Percentiles rank a stretch among this genome's conserved stretches.
Conservation (phyloP, 2,797 vertebrate species). For the Enoplosus armatus region DNA sequence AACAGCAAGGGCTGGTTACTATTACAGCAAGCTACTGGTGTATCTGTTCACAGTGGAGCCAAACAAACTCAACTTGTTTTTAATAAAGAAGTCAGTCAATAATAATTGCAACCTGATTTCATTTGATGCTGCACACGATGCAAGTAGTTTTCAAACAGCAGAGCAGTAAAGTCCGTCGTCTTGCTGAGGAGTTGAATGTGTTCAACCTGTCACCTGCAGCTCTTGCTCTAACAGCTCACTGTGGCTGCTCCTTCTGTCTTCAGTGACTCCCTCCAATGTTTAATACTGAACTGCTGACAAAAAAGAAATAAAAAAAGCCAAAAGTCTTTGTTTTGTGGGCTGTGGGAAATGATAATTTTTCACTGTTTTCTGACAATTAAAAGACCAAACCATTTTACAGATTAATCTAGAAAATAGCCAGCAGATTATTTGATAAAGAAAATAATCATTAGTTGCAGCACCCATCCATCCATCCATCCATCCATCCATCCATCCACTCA, state of each 20-base stretch:
- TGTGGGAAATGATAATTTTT: not conserved
- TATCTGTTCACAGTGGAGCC: not conserved
- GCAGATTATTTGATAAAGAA: slow-evolving; percentile 33
- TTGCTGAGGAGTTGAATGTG: not conserved
- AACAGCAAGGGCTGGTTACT: not conserved
- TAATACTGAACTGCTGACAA: not conserved
- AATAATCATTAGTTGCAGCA: not conserved
- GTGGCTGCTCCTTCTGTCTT: not conserved
- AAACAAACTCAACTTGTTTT: not conserved
- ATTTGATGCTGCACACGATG: not conserved
- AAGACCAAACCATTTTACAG: not conserved
- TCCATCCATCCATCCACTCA: slow-evolving; percentile 1
- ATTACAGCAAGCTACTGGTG: not conserved
- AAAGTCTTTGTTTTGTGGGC: too few relatives aligned
- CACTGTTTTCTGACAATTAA: not conserved
- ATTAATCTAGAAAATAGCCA: slow-evolving; percentile 4
- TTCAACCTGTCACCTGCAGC: not conserved
- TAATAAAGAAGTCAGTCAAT: not conserved
- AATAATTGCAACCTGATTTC: not conserved
- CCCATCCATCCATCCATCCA: slow-evolving; percentile 1
- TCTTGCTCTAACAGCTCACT: too few relatives aligned
- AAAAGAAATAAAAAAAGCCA: not conserved
- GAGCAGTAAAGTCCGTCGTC: not conserved
- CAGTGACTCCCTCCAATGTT: not conserved
- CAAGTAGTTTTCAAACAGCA: not conserved